Evolutionary conservation across 2,797 vertebrate species (phyloP).

Genomic region (Bryconaethiops microstoma): DNA sequence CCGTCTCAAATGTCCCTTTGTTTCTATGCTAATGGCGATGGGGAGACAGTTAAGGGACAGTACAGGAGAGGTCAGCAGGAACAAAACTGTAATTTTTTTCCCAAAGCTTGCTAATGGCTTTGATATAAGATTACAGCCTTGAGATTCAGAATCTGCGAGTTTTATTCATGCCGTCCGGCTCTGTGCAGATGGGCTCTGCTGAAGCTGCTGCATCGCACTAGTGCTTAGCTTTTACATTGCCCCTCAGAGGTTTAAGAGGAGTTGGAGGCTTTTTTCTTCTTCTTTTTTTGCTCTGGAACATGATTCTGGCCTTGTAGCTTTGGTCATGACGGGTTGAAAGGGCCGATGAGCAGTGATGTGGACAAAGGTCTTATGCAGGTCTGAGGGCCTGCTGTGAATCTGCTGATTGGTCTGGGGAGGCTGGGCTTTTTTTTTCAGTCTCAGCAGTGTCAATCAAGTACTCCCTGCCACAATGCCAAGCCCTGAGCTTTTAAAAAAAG

Average conservation of each 20-base stretch:
- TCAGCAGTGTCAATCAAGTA: constrained; percentile 33
- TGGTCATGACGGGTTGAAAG: constrained; percentile 14
- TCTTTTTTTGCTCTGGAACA: constrained; percentile 5
- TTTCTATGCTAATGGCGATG: constrained; percentile 44
- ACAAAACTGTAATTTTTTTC: constrained; percentile 31
- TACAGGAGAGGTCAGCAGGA: constrained; percentile 27
- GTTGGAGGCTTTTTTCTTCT: neutral
- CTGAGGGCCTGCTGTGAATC: constrained; percentile 18
- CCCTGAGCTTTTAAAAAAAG: constrained; percentile 27
- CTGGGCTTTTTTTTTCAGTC: neutral
- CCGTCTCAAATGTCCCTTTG: constrained; percentile 37
- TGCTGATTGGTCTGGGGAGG: constrained; percentile 18
- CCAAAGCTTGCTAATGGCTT: constrained; percentile 44
- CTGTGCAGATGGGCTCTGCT: constrained; percentile 33
- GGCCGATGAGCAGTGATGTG: constrained; percentile 24
- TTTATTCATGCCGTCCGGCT: constrained; percentile 35
- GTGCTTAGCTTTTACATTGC: constrained; percentile 31
- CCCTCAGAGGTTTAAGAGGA: constrained; percentile 8
- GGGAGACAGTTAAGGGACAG: constrained; percentile 32
- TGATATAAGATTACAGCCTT: constrained; percentile 41
- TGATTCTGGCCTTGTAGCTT: constrained; percentile 21
- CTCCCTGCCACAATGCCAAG: constrained; percentile 4
- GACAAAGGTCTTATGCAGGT: constrained; percentile 23
- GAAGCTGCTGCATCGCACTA: neutral
- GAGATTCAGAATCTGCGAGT: constrained; percentile 24